These are phyloP conservation scores for Hoplostethus mediterraneus DNA, from an alignment of 2,797 vertebrate genomes.

Conservation along the genomic window DNA sequence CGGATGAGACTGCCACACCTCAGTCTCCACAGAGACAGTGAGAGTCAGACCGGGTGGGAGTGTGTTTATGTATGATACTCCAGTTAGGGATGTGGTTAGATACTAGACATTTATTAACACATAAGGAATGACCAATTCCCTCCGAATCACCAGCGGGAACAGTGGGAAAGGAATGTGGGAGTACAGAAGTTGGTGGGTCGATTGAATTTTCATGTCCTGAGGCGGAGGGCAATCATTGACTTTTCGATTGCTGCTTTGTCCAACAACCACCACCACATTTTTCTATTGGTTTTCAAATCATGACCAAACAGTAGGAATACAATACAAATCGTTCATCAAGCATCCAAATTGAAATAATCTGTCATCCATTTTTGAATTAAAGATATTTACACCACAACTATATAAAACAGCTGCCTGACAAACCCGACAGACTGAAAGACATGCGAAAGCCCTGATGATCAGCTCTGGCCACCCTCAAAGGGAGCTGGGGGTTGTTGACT, in stretches of 20 bases:
- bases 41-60: slow-evolving; percentile 17
- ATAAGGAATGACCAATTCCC: neutral
- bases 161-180: neutral
- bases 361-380: too few relatives aligned
- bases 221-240: neutral
- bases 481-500: neutral
- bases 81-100: slow-evolving; percentile 6
- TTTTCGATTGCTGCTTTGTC: neutral
- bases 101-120: slow-evolving; percentile 53
- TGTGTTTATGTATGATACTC: slow-evolving; percentile 18
- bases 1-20: slow-evolving; percentile 61
- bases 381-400: neutral
- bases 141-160: neutral
- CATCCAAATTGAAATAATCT: too few relatives aligned
- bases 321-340: neutral
- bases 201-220: neutral
- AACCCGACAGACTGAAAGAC: neutral
- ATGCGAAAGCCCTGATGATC: neutral
- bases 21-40: slow-evolving; percentile 47
- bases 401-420: neutral
- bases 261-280: neutral
- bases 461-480: slow-evolving; percentile 13
- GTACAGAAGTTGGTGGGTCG: neutral
- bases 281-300: too few relatives aligned
- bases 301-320: neutral